Conservation (phyloP, 2,797 vertebrate genomes). For the Macropus fuliginosus region DNA sequence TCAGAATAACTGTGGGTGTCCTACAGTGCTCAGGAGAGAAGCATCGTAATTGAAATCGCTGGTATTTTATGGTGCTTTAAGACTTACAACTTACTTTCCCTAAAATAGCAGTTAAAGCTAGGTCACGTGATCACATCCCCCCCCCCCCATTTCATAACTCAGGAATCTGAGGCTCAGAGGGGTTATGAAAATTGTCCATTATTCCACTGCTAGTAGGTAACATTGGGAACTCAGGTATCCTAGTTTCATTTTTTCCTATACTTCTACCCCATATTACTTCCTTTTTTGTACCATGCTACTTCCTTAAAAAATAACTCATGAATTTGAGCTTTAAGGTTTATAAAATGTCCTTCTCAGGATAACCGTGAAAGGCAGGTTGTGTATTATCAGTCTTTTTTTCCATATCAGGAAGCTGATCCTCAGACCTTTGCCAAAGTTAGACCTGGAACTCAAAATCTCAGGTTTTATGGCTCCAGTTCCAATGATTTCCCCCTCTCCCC, state of each 20-base stretch:
- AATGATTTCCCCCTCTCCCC: neutral
- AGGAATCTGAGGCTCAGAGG: neutral
- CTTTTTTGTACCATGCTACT: neutral
- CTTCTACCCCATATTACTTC: neutral
- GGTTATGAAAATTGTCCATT: neutral
- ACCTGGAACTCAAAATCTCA: neutral
- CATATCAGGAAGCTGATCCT: neutral
- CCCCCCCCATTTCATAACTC: neutral
- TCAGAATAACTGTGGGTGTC: conserved; percentile 18
- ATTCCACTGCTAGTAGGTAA: neutral
- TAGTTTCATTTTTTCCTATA: neutral
- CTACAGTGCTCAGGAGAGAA: conserved; percentile 17
- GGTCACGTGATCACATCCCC: neutral
- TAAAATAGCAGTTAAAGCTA: neutral
- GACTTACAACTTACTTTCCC: neutral
- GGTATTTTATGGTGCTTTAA: neutral
- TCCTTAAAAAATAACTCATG: neutral
- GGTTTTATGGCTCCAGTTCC: neutral
- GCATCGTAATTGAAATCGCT: neutral
- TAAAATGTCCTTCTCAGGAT: neutral
- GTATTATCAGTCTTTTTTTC: neutral
- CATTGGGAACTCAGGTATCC: neutral
- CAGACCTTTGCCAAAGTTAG: neutral
- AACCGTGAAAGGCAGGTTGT: neutral
- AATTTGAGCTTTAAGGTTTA: neutral